phyloP scores from a whole-genome alignment of 2,888 invertebrate species.

The Drosophila suboccidentalis region DNA sequence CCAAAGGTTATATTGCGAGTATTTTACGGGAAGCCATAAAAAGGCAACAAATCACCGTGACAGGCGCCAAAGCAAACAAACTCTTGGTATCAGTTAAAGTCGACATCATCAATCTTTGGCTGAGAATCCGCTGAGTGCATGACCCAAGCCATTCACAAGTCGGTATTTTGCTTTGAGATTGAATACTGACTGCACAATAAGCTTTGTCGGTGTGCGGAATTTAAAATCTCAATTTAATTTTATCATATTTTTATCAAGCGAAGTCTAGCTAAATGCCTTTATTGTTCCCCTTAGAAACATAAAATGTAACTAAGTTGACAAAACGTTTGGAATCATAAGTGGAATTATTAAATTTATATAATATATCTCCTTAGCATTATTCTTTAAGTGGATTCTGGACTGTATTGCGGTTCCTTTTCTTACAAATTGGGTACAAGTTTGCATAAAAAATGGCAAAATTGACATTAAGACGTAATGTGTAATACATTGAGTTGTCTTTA shows the following conservation, averaged over 20 bases:
- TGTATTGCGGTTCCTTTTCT: neutral
- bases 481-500: neutral
- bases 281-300: slow-evolving; percentile 6
- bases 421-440: no score
- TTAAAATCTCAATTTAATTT: neutral
- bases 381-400: neutral
- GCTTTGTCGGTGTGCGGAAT: neutral
- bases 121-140: slow-evolving; percentile 24
- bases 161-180: slow-evolving; percentile 6
- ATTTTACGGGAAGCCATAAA: slow-evolving; percentile 34
- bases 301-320: neutral
- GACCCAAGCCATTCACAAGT: slow-evolving; percentile 18
- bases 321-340: neutral
- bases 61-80: neutral
- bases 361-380: neutral
- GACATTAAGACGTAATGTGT: neutral
- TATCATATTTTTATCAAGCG: neutral
- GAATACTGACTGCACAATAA: slow-evolving; percentile 1
- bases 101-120: slow-evolving; percentile 28
- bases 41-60: slow-evolving; percentile 23
- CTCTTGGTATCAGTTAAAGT: slow-evolving; percentile 5
- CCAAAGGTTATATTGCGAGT: slow-evolving; percentile 9
- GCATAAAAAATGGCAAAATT: neutral
- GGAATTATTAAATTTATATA: neutral
- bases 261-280: neutral